phyloP scores from a whole-genome alignment of 2,797 vertebrate genomes.

The Falco rusticolus region DNA sequence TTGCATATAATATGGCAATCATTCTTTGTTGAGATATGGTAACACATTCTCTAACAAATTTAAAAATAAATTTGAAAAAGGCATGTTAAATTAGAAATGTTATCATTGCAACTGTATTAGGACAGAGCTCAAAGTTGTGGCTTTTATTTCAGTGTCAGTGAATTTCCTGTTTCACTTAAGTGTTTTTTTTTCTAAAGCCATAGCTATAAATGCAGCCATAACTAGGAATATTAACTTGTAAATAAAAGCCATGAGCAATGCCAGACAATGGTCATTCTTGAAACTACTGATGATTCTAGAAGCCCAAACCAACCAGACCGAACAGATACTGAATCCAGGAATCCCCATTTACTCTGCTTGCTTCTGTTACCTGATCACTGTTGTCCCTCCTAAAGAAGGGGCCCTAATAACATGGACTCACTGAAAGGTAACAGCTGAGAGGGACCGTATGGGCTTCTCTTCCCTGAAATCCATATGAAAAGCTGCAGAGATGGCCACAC shows the following conservation, averaged over 20 bases:
- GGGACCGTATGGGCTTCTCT: neutral
- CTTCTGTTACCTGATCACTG: neutral
- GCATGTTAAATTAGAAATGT: neutral
- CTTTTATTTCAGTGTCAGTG: neutral
- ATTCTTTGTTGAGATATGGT: neutral
- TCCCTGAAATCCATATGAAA: neutral
- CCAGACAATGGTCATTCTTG: neutral
- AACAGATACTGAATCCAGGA: neutral
- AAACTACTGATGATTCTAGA: neutral
- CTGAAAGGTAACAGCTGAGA: neutral
- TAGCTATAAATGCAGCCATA: neutral
- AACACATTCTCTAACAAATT: neutral
- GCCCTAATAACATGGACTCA: neutral
- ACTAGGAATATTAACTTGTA: neutral
- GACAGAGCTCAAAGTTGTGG: neutral
- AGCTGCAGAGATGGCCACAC: neutral
- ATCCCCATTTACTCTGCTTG: neutral
- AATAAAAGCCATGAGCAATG: neutral
- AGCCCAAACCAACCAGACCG: neutral
- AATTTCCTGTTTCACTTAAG: slow-evolving; percentile 37
- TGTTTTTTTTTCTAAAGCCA: neutral
- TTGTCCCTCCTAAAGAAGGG: neutral
- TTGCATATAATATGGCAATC: neutral
- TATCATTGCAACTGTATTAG: neutral
- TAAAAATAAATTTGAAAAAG: neutral